Conservation (phyloP, 2,797 vertebrate genomes). For the Catharus ustulatus region DNA sequence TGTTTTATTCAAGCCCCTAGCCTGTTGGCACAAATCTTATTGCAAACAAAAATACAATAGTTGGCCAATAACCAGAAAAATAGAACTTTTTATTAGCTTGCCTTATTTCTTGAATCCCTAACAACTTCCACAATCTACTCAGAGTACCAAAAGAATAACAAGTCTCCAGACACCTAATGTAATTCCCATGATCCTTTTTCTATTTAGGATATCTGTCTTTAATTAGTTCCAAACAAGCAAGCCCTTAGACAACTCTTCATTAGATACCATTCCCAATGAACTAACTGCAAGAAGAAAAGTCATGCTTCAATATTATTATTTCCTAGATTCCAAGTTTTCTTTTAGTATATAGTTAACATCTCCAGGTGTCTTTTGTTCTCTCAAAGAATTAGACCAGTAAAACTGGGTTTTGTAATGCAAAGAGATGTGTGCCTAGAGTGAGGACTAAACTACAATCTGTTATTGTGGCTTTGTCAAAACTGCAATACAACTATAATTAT, state of each 20-base stretch:
- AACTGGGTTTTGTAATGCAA: constrained; percentile 73
- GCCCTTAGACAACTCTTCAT: constrained; percentile 72
- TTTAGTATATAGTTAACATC: constrained; percentile 73
- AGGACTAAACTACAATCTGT: constrained; percentile 69
- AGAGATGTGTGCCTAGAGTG: constrained; percentile 62
- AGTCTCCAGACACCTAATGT: constrained; percentile 75
- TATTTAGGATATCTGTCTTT: constrained; percentile 80
- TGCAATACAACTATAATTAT: constrained; percentile 68
- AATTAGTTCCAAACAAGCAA: constrained; percentile 81
- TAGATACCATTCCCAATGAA: constrained; percentile 75
- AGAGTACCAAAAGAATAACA: constrained; percentile 71
- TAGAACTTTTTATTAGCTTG: constrained; percentile 71
- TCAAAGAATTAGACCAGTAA: constrained; percentile 74
- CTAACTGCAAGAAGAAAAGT: constrained; percentile 59
- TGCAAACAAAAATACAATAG: constrained; percentile 75
- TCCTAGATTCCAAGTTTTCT: constrained; percentile 67
- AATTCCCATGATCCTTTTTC: constrained; percentile 80
- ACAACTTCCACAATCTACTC: constrained; percentile 74
- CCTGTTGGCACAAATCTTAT: constrained; percentile 77
- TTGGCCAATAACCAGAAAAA: constrained; percentile 65
- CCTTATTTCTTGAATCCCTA: constrained; percentile 63
- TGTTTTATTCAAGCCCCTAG: constrained; percentile 77
- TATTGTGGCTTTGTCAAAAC: constrained; percentile 73
- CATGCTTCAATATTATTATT: constrained; percentile 73
- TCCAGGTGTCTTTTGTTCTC: constrained; percentile 75